Base-by-base conservation (phyloP, 2,888 invertebrate genomes). In the Galerucella nymphaeae region DNA sequence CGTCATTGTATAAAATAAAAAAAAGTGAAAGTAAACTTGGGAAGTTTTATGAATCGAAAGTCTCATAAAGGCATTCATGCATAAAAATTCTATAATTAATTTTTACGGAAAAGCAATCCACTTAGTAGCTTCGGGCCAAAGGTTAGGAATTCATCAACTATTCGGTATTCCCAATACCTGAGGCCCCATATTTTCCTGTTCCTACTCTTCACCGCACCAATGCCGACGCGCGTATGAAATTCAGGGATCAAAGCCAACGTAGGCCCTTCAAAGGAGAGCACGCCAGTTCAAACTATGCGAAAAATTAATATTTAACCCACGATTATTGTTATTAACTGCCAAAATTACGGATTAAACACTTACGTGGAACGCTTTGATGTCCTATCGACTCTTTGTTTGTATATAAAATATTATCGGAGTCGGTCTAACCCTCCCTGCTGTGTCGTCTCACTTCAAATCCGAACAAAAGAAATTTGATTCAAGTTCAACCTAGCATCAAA, bases 221-320 rank as follows among this genome's bases (percentile, higher is more conserved):
- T 74, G 75, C 61, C 61, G 41, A n/a, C 61, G 42, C 76, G 76
- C 59, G 71, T 65, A 67, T 71, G 71, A 64, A 67, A 71, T 50
- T 61, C 63, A 72, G 71, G 76, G 75, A 78, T 79, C 80, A 80
- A 79, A 80, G 77, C 70, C 63, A 42, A 62, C 61, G 61, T 66
- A 66, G 71, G 77, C 74, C 74, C 76, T 72, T 78, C 80, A 79
- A 80, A 80, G 80, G 63, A 70, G 81, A 80, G 79, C 58, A 79
- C 82, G 77, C 81, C 82, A 81, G 81, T 81, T 82, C 83, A 82
- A 86, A 86, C 85, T 86, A 86, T 86, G 85, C 84, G 85, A 86
- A 86, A 86, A 86, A 86, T 86, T 85, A 85, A 85, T 85, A 84
- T 84, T 83, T 84, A 81, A 82, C 84, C 81, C 81, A 79, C 80